phyloP scores from a whole-genome alignment of 2,113 vertebrate species.

The Heterotilapia buettikoferi region DNA sequence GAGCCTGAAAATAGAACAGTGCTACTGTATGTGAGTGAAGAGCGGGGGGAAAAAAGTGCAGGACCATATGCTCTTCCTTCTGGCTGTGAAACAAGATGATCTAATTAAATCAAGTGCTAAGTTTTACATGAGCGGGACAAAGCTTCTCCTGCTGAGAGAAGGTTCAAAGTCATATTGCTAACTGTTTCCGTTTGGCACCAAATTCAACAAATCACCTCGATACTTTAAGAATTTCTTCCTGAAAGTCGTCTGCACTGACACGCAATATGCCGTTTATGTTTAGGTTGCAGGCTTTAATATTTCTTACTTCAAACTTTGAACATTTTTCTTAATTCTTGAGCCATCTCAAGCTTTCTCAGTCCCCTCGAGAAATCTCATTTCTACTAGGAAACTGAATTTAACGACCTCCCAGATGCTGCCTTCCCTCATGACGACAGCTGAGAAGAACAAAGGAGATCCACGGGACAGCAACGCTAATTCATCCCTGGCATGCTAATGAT shows the following conservation, averaged over 20 bases:
- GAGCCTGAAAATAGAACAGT: conserved; percentile 58
- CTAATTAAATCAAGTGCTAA: conserved; percentile 61
- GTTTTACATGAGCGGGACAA: conserved; percentile 57
- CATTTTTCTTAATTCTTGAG: background rate
- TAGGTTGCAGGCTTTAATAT: background rate
- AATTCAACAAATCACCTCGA: background rate
- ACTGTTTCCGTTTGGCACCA: background rate
- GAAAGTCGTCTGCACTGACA: background rate
- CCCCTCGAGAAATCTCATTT: background rate
- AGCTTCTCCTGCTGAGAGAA: conserved; percentile 38
- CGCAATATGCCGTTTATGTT: background rate
- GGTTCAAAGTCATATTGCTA: conserved; percentile 19
- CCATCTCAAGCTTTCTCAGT: background rate
- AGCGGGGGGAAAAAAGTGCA: background rate
- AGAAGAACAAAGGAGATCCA: conserved; percentile 14
- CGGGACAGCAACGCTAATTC: background rate
- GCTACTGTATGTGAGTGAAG: conserved; percentile 25
- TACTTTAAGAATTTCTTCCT: background rate
- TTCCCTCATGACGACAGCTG: background rate
- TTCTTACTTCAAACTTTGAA: background rate
- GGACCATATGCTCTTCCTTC: conserved; percentile 65
- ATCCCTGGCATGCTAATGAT: conserved; percentile 13
- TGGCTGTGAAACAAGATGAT: conserved; percentile 46
- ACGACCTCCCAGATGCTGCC: background rate
- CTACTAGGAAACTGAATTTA: background rate